These are phyloP conservation scores for Cybosia mesomella DNA, from an alignment of 2,888 invertebrate species.

Conservation along the genomic window DNA sequence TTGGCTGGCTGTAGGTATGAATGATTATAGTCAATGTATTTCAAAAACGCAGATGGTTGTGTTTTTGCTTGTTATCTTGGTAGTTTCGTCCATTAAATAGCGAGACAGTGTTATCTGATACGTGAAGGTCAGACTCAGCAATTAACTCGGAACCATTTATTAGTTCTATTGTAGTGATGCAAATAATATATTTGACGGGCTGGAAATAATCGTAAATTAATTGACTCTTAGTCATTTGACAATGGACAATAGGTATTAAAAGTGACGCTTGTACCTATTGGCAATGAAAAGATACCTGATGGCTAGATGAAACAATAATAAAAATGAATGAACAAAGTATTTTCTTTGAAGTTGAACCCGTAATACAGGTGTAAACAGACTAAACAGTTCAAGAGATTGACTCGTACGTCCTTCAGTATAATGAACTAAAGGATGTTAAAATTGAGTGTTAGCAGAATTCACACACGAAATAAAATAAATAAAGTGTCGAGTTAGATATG, in stretches of 20 bases:
- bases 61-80: neutral
- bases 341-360: neutral
- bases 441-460: neutral
- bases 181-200: conserved; percentile 25
- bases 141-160: conserved; percentile 53
- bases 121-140: conserved; percentile 58
- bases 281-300: neutral
- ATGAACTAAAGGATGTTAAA: neutral
- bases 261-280: conserved; percentile 3
- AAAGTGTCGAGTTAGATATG: no score
- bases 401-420: conserved; percentile 3
- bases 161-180: conserved; percentile 24
- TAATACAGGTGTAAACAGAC: neutral
- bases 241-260: conserved; percentile 25
- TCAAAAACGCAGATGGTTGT: neutral
- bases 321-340: conserved; percentile 1
- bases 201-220: conserved; percentile 21
- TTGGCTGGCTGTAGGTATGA: conserved; percentile 11
- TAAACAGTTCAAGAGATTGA: neutral
- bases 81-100: conserved; percentile 17
- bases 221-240: conserved; percentile 16
- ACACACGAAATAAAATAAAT: neutral
- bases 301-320: neutral
- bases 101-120: conserved; percentile 43
- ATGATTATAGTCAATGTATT: conserved; percentile 5